phyloP scores from a whole-genome alignment of 2,797 vertebrate genomes.

The Carcharodon carcharias region DNA sequence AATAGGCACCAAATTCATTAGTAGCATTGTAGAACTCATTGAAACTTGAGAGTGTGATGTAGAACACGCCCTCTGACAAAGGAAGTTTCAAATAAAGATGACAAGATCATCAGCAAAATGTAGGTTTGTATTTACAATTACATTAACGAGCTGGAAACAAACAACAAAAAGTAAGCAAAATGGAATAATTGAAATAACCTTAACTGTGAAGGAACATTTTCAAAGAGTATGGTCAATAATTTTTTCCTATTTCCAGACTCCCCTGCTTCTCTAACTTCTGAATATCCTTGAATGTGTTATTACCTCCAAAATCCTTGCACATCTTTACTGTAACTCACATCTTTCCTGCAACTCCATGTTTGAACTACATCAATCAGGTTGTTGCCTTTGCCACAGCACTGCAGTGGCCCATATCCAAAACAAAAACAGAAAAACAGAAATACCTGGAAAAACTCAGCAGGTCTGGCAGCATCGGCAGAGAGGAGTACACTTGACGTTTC shows the following conservation, averaged over 20 bases:
- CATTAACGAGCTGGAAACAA: too few species aligned
- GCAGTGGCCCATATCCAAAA: background rate
- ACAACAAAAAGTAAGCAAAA: background rate
- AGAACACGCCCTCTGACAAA: constrained; percentile 45
- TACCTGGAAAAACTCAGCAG: too few species aligned
- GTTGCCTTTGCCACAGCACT: too few species aligned
- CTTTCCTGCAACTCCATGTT: background rate
- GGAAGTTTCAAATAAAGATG: background rate
- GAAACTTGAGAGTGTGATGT: constrained; percentile 42
- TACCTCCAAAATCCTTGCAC: background rate
- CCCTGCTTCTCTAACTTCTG: background rate
- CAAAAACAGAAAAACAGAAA: too few species aligned
- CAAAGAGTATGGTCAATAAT: background rate
- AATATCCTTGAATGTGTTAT: background rate
- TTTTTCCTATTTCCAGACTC: background rate
- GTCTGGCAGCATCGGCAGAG: too few species aligned
- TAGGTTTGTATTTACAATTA: background rate
- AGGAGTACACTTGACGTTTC: too few species aligned
- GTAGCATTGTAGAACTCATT: constrained; percentile 40
- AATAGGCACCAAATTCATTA: constrained; percentile 46
- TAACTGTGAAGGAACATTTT: background rate
- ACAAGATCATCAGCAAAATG: background rate
- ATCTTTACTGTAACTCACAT: background rate
- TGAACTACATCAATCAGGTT: background rate
- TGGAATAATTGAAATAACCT: background rate